Evolutionary conservation across 2,888 invertebrate species (phyloP).

Genomic region (Apodemia hepburni): DNA sequence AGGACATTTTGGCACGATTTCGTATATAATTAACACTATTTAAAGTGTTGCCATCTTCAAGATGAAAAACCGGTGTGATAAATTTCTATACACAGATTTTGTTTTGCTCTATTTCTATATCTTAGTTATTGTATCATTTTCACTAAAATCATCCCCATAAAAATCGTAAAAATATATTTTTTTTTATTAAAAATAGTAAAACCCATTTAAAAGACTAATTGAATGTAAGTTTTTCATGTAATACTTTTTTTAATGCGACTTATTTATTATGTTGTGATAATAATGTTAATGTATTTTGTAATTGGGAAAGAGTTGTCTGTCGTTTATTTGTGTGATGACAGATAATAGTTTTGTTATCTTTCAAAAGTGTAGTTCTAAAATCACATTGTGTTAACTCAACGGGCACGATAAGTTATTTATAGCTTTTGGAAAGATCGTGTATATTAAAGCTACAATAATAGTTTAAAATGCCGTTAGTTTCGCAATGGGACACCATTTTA

Average conservation of each 20-base stretch:
- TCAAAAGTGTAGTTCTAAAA: neutral
- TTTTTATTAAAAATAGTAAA: slow-evolving; percentile 63
- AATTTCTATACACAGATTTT: slow-evolving; percentile 55
- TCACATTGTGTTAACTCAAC: neutral
- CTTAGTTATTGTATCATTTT: slow-evolving; percentile 34
- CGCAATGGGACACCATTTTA: neutral
- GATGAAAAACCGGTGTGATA: slow-evolving; percentile 42
- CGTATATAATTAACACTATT: slow-evolving; percentile 7
- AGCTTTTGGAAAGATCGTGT: neutral
- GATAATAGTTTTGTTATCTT: slow-evolving; percentile 18
- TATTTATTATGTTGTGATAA: slow-evolving; percentile 61
- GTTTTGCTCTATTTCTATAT: slow-evolving; percentile 28
- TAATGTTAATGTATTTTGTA: slow-evolving; percentile 41
- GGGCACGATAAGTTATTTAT: neutral
- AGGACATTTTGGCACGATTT: slow-evolving; percentile 5
- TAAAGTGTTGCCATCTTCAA: slow-evolving; percentile 9
- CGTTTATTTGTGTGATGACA: slow-evolving; percentile 19
- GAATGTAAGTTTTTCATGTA: slow-evolving; percentile 59
- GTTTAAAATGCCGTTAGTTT: neutral
- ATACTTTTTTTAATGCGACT: slow-evolving; percentile 52
- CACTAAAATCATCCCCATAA: slow-evolving; percentile 44
- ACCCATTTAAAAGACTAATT: slow-evolving; percentile 58
- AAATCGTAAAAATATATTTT: slow-evolving; percentile 56
- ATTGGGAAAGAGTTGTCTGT: slow-evolving; percentile 29
- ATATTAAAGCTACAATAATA: neutral